Conservation (phyloP, 2,888 invertebrate species). For the Drosophila yooni region DNA sequence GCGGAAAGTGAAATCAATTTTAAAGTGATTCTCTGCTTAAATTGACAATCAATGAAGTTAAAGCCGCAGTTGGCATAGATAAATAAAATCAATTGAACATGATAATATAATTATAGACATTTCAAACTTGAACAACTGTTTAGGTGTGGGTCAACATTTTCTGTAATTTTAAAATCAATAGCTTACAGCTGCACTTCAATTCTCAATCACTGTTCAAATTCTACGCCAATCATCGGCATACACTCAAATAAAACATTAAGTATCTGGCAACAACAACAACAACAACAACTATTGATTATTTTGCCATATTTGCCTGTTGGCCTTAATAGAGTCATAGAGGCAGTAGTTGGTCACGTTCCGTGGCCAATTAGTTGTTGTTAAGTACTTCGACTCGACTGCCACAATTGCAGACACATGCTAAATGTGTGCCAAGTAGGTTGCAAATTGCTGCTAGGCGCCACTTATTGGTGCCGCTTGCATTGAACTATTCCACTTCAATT, state of each 20-base stretch:
- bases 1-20: constrained; percentile 10
- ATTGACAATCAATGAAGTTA: background rate
- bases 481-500: background rate
- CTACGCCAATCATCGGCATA: background rate
- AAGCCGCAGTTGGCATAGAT: background rate
- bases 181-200: background rate
- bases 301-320: background rate
- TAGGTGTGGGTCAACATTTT: too few relatives aligned
- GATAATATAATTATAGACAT: background rate
- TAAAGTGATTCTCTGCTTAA: background rate
- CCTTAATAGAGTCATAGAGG: background rate
- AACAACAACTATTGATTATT: background rate
- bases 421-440: constrained; percentile 22
- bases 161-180: background rate
- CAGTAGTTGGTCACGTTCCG: constrained; percentile 12
- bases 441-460: constrained; percentile 36
- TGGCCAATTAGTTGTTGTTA: constrained; percentile 20
- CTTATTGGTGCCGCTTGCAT: constrained; percentile 1
- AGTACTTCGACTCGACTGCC: background rate
- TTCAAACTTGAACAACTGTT: background rate
- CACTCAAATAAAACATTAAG: background rate
- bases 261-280: background rate
- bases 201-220: background rate
- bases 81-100: background rate
- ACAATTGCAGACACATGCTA: constrained; percentile 25